Evolutionary conservation across 2,113 vertebrate species (phyloP).

Genomic region (Cromileptes altivelis): DNA sequence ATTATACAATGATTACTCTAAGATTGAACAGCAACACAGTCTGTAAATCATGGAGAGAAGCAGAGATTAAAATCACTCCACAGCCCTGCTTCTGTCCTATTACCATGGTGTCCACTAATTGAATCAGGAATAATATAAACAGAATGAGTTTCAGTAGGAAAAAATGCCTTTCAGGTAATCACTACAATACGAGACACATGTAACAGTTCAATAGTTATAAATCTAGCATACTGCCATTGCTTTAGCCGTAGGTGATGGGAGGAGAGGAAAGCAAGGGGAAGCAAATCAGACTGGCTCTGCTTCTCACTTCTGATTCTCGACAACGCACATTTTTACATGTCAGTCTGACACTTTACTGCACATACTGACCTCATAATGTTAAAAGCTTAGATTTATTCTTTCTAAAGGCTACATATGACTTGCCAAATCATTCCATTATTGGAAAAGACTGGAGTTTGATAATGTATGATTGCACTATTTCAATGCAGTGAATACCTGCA

Average conservation of each 20-base stretch:
- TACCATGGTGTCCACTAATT: slow-evolving; percentile 46
- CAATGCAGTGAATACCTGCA: slow-evolving; percentile 6
- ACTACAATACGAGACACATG: slow-evolving; percentile 17
- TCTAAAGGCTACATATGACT: background rate
- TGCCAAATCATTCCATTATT: background rate
- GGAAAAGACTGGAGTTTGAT: background rate
- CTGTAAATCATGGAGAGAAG: slow-evolving; percentile 57
- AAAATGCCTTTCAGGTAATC: slow-evolving; percentile 47
- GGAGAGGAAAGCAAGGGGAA: background rate
- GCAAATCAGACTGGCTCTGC: slow-evolving; percentile 9
- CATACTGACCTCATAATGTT: background rate
- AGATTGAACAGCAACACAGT: slow-evolving; percentile 54
- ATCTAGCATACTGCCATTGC: background rate
- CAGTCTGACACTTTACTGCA: background rate
- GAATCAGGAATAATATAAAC: slow-evolving; percentile 63
- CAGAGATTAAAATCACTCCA: slow-evolving; percentile 55
- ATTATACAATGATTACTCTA: slow-evolving; percentile 73
- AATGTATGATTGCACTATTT: background rate
- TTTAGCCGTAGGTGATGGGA: background rate
- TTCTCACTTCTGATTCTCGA: slow-evolving; percentile 1
- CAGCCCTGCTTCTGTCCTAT: slow-evolving; percentile 40
- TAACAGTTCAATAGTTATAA: slow-evolving; percentile 24
- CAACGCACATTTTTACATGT: background rate
- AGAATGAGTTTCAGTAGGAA: slow-evolving; percentile 38
- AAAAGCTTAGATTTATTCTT: background rate